Base-by-base conservation (phyloP, 2,113 vertebrate species). In the Holacanthus passer region DNA sequence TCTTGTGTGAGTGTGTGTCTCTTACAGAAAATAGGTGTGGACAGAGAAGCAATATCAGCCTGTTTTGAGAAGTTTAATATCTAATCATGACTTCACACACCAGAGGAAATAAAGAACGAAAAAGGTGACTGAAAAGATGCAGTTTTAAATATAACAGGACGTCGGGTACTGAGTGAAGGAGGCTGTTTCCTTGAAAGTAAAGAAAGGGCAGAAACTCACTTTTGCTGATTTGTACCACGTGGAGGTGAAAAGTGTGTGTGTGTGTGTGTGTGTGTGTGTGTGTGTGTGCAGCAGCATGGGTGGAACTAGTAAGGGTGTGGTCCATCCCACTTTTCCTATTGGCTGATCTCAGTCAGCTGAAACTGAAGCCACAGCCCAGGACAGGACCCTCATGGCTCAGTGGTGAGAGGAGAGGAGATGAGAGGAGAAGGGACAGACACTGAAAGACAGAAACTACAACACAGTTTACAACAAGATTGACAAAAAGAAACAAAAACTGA, bases 311-410 rank as follows among this genome's bases (percentile, higher is more conserved):
- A 22, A 55, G 63, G 87, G 84, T 77, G 88, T 66, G 65, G 71
- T 80, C 50, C 39, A 52, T 35, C 56, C 50, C 29, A 60, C 50
- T 37, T 71, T 78, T 58, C 31, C 45, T 32, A 89, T 81, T 89
- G 89, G 90, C 62, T 79, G 59, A 35, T 59, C 24, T 29, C 45
- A 66, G 39, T 81, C 80, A 81, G 84, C 72, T 81, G 81, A 82
- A 73, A 41, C 7, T 5, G 0, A 5, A 53, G 19, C 59, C 50
- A 56, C 67, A 24, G 19, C 52, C 22, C 66, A 70, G 22, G 24
- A 80, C 29, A 43, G 59, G 67, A 48, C 56, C 77, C 67, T 81
- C 69, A 50, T 82, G 86, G 81, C 48, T 85, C 64, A 82, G 68
- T 35, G 50, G 72, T 82, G 75, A 72, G 47, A 48, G 12, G 22